phyloP scores from a whole-genome alignment of 2,888 invertebrate species.

The Tupiocoris notatus region DNA sequence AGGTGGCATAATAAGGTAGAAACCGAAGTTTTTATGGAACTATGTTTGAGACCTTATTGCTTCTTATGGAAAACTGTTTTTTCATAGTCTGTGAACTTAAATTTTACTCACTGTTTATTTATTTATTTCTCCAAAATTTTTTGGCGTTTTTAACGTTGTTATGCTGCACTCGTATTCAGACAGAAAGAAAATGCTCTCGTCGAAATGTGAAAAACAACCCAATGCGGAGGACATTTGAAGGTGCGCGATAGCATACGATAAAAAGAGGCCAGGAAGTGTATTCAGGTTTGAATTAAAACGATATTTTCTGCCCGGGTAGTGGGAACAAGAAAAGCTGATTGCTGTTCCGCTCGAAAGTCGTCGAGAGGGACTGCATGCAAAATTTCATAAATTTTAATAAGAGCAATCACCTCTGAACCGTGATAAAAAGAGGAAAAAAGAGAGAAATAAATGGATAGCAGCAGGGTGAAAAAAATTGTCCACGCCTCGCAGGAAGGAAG shows the following conservation, averaged over 20 bases:
- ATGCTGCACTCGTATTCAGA: no score
- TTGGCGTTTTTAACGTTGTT: no score
- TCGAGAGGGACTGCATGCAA: slow-evolving; percentile 13
- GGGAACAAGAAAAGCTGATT: slow-evolving; percentile 38
- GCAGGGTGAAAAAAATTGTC: slow-evolving; percentile 16
- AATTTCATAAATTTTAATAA: slow-evolving; percentile 39
- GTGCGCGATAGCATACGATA: neutral
- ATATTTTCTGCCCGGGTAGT: slow-evolving; percentile 18
- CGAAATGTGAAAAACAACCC: no score
- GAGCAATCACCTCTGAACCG: slow-evolving; percentile 36
- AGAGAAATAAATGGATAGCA: neutral
- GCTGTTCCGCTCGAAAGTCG: slow-evolving; percentile 5
- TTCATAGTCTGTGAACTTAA: no score
- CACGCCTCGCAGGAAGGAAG: neutral
- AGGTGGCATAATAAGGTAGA: no score
- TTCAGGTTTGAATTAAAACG: slow-evolving; percentile 28
- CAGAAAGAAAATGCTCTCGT: no score
- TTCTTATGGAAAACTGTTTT: no score
- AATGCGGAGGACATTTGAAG: neutral
- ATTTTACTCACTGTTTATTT: no score
- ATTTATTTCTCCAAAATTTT: no score
- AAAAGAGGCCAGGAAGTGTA: neutral
- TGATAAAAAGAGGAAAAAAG: neutral
- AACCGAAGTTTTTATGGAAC: no score
- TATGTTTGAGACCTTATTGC: no score